These are phyloP conservation scores for Sycophila texana DNA, from an alignment of 2,888 invertebrate species.

Conservation along the genomic window DNA sequence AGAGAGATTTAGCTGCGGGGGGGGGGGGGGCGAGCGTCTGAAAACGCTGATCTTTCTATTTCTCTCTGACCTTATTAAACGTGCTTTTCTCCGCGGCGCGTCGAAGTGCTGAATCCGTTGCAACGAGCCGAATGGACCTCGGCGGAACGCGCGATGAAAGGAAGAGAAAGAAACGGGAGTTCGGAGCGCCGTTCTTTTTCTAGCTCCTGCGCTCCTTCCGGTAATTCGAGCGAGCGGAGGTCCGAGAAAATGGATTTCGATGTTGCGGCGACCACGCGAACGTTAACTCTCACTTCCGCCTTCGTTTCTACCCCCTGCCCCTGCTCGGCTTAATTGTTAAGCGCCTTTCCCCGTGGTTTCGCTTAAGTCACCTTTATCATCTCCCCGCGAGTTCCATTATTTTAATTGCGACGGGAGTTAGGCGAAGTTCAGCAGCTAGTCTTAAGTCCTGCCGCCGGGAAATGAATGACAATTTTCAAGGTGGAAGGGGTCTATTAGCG, in stretches of 20 bases:
- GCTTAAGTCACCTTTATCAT: slow-evolving; percentile 46
- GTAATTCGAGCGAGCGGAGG: slow-evolving; percentile 39
- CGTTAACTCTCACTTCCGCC: background rate
- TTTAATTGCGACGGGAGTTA: slow-evolving; percentile 48
- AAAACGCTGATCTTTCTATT: slow-evolving; percentile 54
- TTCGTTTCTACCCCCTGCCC: no score
- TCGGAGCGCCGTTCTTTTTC: background rate
- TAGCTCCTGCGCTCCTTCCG: background rate
- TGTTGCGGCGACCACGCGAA: slow-evolving; percentile 14
- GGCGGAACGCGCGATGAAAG: no score
- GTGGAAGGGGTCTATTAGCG: slow-evolving; percentile 26
- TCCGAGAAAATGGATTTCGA: slow-evolving; percentile 46
- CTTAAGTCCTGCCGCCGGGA: slow-evolving; percentile 6
- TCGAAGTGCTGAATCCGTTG: slow-evolving; percentile 33
- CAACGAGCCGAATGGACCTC: slow-evolving; percentile 15
- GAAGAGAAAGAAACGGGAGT: background rate
- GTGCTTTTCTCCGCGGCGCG: background rate
- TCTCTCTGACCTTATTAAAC: slow-evolving; percentile 41
- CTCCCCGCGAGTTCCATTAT: slow-evolving; percentile 36
- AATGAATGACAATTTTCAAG: slow-evolving; percentile 50
- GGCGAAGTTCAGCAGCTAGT: slow-evolving; percentile 42
- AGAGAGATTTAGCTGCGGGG: background rate
- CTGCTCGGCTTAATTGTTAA: slow-evolving; percentile 30
- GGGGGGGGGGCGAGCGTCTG: background rate
- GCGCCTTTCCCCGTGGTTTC: slow-evolving; percentile 41